Evolutionary conservation across 92 coral and sea anemone species (phyloP).

Genomic region (Pocillopora grandis): DNA sequence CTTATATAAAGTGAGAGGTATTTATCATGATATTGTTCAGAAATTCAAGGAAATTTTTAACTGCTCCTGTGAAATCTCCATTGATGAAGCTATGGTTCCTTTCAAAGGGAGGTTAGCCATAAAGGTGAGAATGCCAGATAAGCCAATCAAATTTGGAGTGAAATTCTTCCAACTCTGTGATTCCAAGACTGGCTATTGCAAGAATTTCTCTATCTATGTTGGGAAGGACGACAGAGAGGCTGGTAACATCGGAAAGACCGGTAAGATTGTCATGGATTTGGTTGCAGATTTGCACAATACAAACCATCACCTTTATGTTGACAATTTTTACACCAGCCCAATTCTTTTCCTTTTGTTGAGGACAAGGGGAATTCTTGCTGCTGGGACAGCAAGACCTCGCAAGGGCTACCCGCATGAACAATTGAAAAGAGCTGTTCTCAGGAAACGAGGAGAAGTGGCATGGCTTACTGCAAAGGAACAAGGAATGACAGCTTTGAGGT

Average conservation of each 20-base stretch:
- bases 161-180: constrained; percentile 53
- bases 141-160: constrained; percentile 54
- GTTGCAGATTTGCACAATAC: constrained; percentile 17
- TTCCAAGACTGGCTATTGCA: constrained; percentile 39
- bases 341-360: constrained; percentile 35
- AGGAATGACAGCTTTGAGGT: constrained; percentile 38
- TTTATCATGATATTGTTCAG: constrained; percentile 4
- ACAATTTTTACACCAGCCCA: constrained; percentile 41
- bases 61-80: constrained; percentile 34
- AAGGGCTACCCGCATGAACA: constrained; percentile 30
- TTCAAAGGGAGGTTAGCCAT: constrained; percentile 43
- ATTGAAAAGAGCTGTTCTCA: constrained; percentile 8
- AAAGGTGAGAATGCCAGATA: constrained; percentile 57
- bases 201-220: constrained; percentile 36
- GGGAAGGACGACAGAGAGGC: constrained; percentile 30
- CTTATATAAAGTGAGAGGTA: constrained; percentile 23
- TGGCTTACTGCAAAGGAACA: constrained; percentile 20
- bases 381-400: constrained; percentile 39
- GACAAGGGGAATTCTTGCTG: constrained; percentile 30
- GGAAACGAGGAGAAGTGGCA: constrained; percentile 8
- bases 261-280: constrained; percentile 27
- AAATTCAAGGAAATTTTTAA: constrained; percentile 18
- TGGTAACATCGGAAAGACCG: constrained; percentile 46
- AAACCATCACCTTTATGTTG: constrained; percentile 30
- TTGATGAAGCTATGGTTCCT: constrained; percentile 40